A percentile compares a stretch with the other conserved stretches of the same genome.
These are phyloP conservation scores for Xenopus petersii DNA, from an alignment of 2,797 vertebrate species.

Conservation along the genomic window DNA sequence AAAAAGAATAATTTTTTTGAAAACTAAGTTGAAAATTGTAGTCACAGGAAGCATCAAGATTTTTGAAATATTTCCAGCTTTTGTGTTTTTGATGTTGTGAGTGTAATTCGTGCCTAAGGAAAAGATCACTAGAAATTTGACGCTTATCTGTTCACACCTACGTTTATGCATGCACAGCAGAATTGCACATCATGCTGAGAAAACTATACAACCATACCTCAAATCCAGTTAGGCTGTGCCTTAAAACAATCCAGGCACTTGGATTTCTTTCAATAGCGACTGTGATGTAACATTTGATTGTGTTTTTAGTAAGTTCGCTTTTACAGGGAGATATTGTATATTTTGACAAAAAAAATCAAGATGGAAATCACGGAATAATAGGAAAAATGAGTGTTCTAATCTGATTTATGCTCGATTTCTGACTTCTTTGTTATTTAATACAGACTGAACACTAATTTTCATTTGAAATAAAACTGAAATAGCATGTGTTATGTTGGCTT, in stretches of 20 bases:
- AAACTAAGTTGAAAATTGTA: no score
- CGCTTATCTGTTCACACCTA: slow-evolving; percentile 47
- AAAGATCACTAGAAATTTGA: slow-evolving; percentile 48
- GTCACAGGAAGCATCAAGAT: no score
- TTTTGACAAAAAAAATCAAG: slow-evolving; percentile 50
- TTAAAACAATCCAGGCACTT: slow-evolving; percentile 51
- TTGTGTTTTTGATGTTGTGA: slow-evolving; percentile 48
- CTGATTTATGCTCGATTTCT: slow-evolving; percentile 50
- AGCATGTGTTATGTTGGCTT: slow-evolving; percentile 32
- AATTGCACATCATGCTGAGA: slow-evolving; percentile 49
- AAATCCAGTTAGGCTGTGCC: slow-evolving; percentile 49
- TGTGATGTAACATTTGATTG: slow-evolving; percentile 51
- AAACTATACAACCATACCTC: slow-evolving; percentile 53
- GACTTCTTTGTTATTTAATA: slow-evolving; percentile 51
- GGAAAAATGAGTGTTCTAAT: slow-evolving; percentile 47
- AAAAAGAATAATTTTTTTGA: no score
- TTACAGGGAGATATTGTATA: slow-evolving; percentile 51
- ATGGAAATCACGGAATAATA: slow-evolving; percentile 51
- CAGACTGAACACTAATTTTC: slow-evolving; percentile 51
- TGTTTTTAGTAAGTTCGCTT: slow-evolving; percentile 50
- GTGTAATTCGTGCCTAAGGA: slow-evolving; percentile 17
- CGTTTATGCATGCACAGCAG: slow-evolving; percentile 48
- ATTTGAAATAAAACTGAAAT: slow-evolving; percentile 48
- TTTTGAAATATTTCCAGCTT: slow-evolving; percentile 40
- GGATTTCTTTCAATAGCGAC: slow-evolving; percentile 50